Conservation (phyloP, 2,888 invertebrate species). For the Agrochola macilenta region DNA sequence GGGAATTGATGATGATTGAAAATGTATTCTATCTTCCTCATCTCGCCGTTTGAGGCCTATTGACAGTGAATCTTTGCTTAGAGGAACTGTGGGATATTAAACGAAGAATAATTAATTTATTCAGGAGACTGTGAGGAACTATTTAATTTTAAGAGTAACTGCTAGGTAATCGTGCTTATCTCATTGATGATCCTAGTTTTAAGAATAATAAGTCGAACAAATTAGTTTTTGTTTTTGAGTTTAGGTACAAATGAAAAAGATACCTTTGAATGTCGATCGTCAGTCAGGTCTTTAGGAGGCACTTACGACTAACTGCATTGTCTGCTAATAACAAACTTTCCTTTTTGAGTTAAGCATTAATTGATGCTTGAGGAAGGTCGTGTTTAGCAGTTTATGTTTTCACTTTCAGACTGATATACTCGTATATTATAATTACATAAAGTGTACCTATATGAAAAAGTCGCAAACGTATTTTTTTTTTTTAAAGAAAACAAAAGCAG, state of each 20-base stretch:
- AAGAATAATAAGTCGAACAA: background rate
- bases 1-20: slow-evolving; percentile 62
- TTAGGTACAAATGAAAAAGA: no score
- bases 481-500: background rate
- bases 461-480: background rate
- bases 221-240: no score
- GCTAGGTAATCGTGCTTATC: background rate
- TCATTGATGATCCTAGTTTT: background rate
- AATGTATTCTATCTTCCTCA: slow-evolving; percentile 58
- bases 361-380: no score
- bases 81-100: slow-evolving; percentile 28
- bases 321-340: background rate
- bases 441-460: background rate
- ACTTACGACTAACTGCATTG: no score
- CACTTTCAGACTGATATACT: background rate
- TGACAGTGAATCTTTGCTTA: slow-evolving; percentile 30
- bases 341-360: no score
- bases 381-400: background rate
- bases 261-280: no score
- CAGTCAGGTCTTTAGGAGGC: background rate
- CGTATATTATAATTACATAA: background rate
- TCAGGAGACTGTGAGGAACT: slow-evolving; percentile 18
- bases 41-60: slow-evolving; percentile 35
- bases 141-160: slow-evolving; percentile 3
- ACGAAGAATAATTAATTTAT: slow-evolving; percentile 46